Evolutionary conservation across 2,797 vertebrate genomes (phyloP), one percentile per base, ranked within the genome.

Genomic region (Gobionotothen gibberifrons): DNA sequence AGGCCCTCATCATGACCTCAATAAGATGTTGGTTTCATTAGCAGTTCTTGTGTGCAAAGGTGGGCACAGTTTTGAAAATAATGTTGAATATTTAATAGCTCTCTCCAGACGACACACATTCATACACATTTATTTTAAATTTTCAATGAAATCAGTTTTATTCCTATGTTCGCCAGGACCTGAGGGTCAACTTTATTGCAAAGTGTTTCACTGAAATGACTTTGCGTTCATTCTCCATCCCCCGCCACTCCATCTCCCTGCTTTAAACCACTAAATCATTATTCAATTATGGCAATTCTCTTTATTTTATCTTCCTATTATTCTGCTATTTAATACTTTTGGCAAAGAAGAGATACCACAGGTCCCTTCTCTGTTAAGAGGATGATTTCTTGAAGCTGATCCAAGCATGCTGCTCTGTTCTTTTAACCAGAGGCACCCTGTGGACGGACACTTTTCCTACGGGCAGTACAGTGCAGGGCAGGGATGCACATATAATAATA

Each of bases 1-100:
- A 87, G 79, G 71, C 61, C 12, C 72, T 71, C 56, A 73, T 77
- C 64, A 69, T 29, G 53, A 86, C 77, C 79, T 81, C 81, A 61
- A 72, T 88, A 71, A 81, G 78, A 79, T 71, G 75, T 47, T 13
- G 51, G 61, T 82, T 90, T 86, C 82, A 84, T 89, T 87, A 85
- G 79, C 10, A 53, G 52, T 81, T 85, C 76, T 69, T 71, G 47
- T 74, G 68, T 66, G 55, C 54, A 82, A 84, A 89, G 81, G 87
- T 89, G 76, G 79, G 66, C 44, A 69, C 63, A 79, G 72, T 82
- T 83, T 79, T 66, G 55, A 83, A 89, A 87, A 88, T 89, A 75
- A 68, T 62, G 79, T 72, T 84, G 43, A 88, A 88, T 85, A 79
- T 86, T 84, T 83, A 86, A 82, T 57, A 17, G 55, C 58, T 71